phyloP scores from a whole-genome alignment of 1,140 invertebrate species.

The Potamilus streckersoni region DNA sequence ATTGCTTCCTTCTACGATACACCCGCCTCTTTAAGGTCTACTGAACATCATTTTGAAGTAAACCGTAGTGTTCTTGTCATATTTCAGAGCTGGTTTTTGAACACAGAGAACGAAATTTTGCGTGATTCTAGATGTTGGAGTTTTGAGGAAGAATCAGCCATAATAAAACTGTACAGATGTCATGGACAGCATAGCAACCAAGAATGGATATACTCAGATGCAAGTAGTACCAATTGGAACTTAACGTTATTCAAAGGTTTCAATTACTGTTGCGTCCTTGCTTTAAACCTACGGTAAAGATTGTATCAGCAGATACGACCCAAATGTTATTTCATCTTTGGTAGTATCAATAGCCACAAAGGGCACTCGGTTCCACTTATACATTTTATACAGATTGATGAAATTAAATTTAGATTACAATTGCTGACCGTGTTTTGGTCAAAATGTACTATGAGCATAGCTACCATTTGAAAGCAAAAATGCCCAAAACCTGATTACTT shows the following conservation, averaged over 20 bases:
- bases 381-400: not conserved
- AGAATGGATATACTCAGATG: slow-evolving; percentile 19
- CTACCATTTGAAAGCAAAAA: not conserved
- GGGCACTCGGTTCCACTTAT: not conserved
- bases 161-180: slow-evolving; percentile 14
- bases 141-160: not conserved
- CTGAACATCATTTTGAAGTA: too few relatives aligned
- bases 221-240: not conserved
- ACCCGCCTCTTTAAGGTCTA: too few relatives aligned
- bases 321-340: not conserved
- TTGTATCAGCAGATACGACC: not conserved
- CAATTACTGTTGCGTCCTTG: not conserved
- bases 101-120: slow-evolving; percentile 13
- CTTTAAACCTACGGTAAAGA: not conserved
- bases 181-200: slow-evolving; percentile 20
- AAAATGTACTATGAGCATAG: not conserved
- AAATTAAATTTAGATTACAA: not conserved
- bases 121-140: slow-evolving; percentile 25
- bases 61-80: too few relatives aligned
- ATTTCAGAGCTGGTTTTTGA: slow-evolving; percentile 26
- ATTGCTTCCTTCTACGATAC: too few relatives aligned
- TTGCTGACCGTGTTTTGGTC: too few relatives aligned
- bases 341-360: not conserved
- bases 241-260: not conserved
- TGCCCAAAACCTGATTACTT: not conserved